These are phyloP conservation scores for Phengaris arion DNA, from an alignment of 2,888 invertebrate species.

Conservation along the genomic window DNA sequence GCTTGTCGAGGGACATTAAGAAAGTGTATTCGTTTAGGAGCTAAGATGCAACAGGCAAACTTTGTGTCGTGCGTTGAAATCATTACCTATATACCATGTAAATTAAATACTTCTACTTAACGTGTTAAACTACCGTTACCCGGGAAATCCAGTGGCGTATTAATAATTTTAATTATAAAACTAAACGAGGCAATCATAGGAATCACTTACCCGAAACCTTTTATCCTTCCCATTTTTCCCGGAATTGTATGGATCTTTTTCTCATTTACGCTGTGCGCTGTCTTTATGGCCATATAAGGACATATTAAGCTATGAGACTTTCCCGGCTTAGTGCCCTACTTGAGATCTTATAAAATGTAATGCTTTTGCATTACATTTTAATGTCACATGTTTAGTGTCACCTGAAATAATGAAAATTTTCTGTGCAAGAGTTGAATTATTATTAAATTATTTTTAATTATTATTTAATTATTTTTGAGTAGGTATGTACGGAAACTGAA, in stretches of 20 bases:
- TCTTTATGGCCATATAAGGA: neutral
- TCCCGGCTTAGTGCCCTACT: neutral
- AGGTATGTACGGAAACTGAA: too few species aligned
- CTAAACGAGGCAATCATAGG: neutral
- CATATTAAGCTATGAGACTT: slow-evolving; percentile 5
- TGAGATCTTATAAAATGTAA: neutral
- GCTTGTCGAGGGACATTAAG: too few species aligned
- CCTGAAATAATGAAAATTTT: neutral
- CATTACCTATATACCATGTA: too few species aligned
- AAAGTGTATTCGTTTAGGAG: too few species aligned
- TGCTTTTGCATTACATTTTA: neutral
- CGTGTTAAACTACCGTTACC: neutral
- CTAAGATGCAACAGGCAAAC: too few species aligned
- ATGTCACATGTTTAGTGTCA: neutral
- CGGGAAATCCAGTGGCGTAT: neutral
- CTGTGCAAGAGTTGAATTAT: too few species aligned
- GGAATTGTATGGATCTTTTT: neutral
- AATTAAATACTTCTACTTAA: neutral
- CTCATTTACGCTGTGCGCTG: neutral
- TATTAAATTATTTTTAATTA: too few species aligned
- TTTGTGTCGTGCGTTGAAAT: too few species aligned
- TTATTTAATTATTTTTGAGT: too few species aligned
- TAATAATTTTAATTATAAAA: neutral
- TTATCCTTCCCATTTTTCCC: neutral
- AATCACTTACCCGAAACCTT: slow-evolving; percentile 12